Evolutionary conservation across 2,888 invertebrate genomes (phyloP).

Genomic region (Tetanocera ferruginea): DNA sequence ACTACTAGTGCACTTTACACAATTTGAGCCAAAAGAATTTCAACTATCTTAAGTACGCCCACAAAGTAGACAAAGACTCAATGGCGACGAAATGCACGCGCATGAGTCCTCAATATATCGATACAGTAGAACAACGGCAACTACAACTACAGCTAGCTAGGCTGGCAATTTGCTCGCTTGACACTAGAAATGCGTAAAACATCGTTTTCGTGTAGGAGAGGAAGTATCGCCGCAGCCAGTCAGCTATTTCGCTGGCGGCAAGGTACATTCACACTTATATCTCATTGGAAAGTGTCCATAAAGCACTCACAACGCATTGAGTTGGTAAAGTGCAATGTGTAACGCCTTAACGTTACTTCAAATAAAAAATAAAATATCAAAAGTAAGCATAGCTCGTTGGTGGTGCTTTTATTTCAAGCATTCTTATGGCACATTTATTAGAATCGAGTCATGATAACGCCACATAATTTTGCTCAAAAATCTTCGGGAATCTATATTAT

Average conservation of each 20-base stretch:
- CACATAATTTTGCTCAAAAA: too few relatives aligned
- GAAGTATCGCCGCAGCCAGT: neutral
- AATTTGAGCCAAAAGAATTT: conserved; percentile 53
- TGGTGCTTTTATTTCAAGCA: neutral
- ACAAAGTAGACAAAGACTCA: conserved; percentile 65
- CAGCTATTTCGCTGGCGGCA: conserved; percentile 16
- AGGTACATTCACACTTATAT: conserved; percentile 22
- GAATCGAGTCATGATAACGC: too few relatives aligned
- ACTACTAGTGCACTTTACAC: conserved; percentile 38
- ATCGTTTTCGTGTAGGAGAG: conserved; percentile 46
- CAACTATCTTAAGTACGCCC: conserved; percentile 67
- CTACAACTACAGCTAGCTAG: conserved; percentile 33
- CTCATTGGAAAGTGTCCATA: conserved; percentile 31
- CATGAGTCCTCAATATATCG: conserved; percentile 11
- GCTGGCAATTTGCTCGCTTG: conserved; percentile 68
- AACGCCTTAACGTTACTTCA: neutral
- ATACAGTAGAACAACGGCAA: conserved; percentile 17
- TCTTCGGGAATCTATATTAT: too few relatives aligned
- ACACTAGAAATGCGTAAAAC: conserved; percentile 65
- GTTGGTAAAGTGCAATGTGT: conserved; percentile 20
- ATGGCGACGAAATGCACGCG: conserved; percentile 21
- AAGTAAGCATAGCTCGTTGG: neutral
- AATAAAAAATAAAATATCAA: too few relatives aligned
- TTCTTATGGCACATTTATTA: too few relatives aligned
- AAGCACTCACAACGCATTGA: conserved; percentile 18